A percentile compares a stretch with the other conserved stretches of the same genome.
Evolutionary conservation across 1,140 invertebrate genomes (phyloP).

Genomic region (Atta texana): DNA sequence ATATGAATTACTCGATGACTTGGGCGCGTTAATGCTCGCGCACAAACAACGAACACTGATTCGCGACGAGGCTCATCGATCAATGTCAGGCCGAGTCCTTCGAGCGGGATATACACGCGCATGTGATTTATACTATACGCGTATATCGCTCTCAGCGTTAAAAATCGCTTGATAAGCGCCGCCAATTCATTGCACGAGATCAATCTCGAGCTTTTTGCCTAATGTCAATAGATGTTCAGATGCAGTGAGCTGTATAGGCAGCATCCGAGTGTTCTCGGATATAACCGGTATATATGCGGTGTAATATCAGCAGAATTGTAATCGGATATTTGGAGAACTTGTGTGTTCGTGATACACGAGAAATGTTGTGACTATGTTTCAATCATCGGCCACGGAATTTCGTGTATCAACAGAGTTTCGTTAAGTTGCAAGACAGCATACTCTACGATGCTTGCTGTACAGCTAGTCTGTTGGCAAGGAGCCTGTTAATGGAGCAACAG

Average conservation of each 20-base stretch:
- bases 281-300: not conserved
- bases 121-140: conserved; percentile 62
- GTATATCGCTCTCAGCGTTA: not conserved
- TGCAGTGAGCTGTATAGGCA: not conserved
- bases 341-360: not conserved
- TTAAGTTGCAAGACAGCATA: not conserved
- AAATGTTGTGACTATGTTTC: conserved; percentile 1
- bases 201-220: conserved; percentile 18
- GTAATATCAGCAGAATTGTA: not conserved
- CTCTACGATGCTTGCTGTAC: not conserved
- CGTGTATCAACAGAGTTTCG: not conserved
- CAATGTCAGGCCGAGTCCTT: conserved; percentile 64
- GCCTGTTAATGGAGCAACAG: not conserved
- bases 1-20: conserved; percentile 64
- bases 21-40: conserved; percentile 62
- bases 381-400: conserved; percentile 7
- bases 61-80: conserved; percentile 63
- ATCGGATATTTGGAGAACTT: not conserved
- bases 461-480: not conserved
- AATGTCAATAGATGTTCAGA: not conserved
- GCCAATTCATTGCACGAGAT: conserved; percentile 29
- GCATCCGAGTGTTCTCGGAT: not conserved
- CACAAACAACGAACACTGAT: conserved; percentile 40
- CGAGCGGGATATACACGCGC: conserved; percentile 21
- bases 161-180: conserved; percentile 36